A percentile compares a stretch with the other conserved stretches of the same genome.
These are phyloP conservation scores for Glaucomys volans DNA, from an alignment of 2,113 vertebrate species.

Conservation along the genomic window DNA sequence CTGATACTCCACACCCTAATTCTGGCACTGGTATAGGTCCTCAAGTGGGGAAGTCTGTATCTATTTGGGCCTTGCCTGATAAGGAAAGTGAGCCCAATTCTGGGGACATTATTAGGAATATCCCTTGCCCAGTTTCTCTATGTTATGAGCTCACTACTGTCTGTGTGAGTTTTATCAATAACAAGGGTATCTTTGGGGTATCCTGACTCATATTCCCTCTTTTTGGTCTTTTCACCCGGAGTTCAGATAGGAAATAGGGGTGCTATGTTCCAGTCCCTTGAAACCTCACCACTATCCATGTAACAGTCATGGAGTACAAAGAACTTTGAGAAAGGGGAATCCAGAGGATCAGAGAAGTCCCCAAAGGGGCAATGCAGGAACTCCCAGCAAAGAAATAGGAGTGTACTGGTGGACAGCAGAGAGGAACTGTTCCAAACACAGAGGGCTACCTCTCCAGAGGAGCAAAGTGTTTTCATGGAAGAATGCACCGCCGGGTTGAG, in stretches of 20 bases:
- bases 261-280: neutral
- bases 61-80: neutral
- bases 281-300: neutral
- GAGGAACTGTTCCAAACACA: fast-evolving
- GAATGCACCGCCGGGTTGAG: neutral
- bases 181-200: neutral
- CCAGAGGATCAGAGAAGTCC: neutral
- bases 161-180: neutral
- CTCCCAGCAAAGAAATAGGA: neutral
- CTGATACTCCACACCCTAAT: neutral
- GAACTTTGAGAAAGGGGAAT: neutral
- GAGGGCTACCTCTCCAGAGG: fast-evolving
- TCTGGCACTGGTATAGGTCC: neutral
- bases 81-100: neutral
- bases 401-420: too few relatives aligned
- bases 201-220: neutral
- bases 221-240: neutral
- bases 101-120: neutral
- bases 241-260: neutral
- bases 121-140: neutral
- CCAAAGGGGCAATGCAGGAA: neutral
- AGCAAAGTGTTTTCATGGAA: neutral
- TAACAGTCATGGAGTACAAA: neutral
- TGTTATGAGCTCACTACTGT: neutral
- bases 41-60: neutral